phyloP scores from a whole-genome alignment of 2,113 vertebrate species.

The cattle (Bos taurus) region DNA sequence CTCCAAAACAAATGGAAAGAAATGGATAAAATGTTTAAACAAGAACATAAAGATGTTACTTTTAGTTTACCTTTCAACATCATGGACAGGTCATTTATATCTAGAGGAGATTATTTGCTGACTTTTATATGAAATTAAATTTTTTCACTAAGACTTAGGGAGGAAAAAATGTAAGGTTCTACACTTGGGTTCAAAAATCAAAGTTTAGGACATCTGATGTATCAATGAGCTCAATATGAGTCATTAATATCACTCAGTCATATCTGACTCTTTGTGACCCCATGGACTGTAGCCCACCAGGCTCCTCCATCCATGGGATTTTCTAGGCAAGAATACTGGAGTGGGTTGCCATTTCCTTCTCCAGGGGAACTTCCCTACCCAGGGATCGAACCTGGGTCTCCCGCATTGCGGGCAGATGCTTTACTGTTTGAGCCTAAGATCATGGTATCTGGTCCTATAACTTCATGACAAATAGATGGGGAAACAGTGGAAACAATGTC shows the following conservation, averaged over 20 bases:
- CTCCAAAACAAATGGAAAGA: neutral
- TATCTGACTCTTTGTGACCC: too few relatives aligned
- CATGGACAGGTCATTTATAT: neutral
- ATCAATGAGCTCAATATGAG: neutral
- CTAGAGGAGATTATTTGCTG: neutral
- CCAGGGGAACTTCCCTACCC: too few relatives aligned
- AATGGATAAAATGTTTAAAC: neutral
- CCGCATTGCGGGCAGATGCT: fast-evolving
- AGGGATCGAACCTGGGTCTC: fast-evolving
- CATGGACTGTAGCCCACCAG: too few relatives aligned
- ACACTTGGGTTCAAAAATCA: neutral
- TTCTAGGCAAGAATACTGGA: too few relatives aligned
- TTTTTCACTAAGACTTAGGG: neutral
- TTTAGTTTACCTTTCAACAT: neutral
- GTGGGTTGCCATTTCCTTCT: too few relatives aligned
- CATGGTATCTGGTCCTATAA: too few relatives aligned
- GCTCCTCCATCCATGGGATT: too few relatives aligned
- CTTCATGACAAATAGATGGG: too few relatives aligned
- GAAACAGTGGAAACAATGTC: too few relatives aligned
- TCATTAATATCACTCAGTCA: neutral
- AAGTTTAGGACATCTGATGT: neutral
- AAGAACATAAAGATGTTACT: neutral
- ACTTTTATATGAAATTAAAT: neutral
- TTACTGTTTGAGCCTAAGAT: too few relatives aligned
- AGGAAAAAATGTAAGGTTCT: neutral